Percentiles rank a stretch among this genome's conserved stretches.
Evolutionary conservation across 2,113 vertebrate genomes (phyloP).

Genomic region (Rhabdornis inornatus): DNA sequence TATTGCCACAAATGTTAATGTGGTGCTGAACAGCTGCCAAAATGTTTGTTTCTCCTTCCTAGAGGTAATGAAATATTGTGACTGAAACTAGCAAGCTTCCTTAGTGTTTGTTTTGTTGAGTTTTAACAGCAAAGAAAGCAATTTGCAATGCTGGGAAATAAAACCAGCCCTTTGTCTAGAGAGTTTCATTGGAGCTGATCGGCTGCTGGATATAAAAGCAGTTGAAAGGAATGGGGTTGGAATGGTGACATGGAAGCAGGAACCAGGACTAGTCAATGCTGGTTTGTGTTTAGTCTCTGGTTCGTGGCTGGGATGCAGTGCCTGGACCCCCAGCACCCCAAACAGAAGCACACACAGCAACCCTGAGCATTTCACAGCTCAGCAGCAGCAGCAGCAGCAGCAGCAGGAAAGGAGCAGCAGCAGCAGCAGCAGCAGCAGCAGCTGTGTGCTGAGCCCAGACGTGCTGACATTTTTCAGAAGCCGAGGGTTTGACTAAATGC

Average conservation of each 20-base stretch:
- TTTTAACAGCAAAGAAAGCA: neutral
- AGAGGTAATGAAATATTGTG: conserved; percentile 31
- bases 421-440: too few relatives aligned
- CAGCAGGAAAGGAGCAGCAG: too few relatives aligned
- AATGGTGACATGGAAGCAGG: neutral
- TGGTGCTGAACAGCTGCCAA: neutral
- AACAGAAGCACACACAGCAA: accelerated
- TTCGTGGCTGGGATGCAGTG: accelerated
- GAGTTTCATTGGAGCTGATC: neutral
- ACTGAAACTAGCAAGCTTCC: neutral
- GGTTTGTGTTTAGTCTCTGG: accelerated
- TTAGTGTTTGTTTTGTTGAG: neutral
- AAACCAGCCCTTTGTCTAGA: neutral
- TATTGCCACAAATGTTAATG: neutral
- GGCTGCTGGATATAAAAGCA: neutral
- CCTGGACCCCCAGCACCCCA: accelerated
- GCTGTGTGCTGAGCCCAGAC: neutral
- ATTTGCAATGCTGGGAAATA: neutral
- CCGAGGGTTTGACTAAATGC: neutral
- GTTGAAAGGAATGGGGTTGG: neutral
- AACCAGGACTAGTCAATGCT: accelerated
- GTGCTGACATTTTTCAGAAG: neutral
- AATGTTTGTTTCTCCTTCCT: neutral
- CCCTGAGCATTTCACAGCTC: neutral
- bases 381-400: too few relatives aligned